Evolutionary conservation across 2,113 vertebrate species (phyloP), one percentile per base, ranked within the genome.

Genomic region (Dryoscopus gambensis): DNA sequence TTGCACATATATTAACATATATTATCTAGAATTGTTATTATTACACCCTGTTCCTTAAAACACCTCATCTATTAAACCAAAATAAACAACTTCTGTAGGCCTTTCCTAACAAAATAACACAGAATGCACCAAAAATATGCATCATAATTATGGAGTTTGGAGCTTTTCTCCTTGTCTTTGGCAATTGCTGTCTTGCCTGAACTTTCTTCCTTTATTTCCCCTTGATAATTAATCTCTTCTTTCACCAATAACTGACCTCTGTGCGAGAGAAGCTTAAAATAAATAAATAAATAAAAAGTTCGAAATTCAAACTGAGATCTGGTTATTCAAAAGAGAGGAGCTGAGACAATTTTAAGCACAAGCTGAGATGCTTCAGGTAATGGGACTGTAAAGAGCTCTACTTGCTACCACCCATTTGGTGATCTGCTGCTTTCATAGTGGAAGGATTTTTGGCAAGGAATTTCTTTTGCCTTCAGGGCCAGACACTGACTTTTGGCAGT

Each of bases 371-470:
- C 3, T 84, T 84, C 40, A 63, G 35, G 4, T 7, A 2, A 6
- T 33, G 14, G 27, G 25, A n/a, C 8, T 37, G 3, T 23, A 12
- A 59, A 75, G 44, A 73, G 9, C 15, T 69, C 46, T 52, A 20
- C 7, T 37, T 22, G 3, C 12, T 24, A 14, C 10, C 57, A 69
- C 7, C 31, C 57, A 0, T 12, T 7, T 39, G 13, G 16, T 5
- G 16, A 56, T 28, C 28, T 40, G 14, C 20, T 53, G 3, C 57
- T 83, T 65, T 28, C 52, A 35, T 9, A 56, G 4, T 18, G 12
- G 13, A n/a, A 69, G 10, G n/a, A 44, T 1, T 40, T 37, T 68
- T 2, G 5, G 7, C 23, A 62, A 52, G 15, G 21, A 15, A 16
- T 77, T 60, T 63, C 22, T n/a, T 76, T 62, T 27, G 37, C 4